These are phyloP conservation scores for Seriola quinqueradiata DNA, from an alignment of 2,113 vertebrate genomes.

Conservation along the genomic window DNA sequence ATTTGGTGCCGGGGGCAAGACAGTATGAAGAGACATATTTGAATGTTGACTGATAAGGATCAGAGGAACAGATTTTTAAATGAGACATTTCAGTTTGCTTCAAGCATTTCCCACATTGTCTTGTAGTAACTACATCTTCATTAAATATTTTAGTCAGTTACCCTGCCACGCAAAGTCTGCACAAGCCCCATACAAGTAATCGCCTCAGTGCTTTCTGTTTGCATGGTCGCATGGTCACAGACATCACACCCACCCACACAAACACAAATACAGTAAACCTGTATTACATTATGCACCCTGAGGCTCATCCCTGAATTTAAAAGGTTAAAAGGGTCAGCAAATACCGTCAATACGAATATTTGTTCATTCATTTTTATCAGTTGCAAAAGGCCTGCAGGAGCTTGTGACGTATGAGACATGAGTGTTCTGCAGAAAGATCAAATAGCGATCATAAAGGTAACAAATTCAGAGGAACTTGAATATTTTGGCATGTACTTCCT, in stretches of 20 bases:
- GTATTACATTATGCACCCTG: neutral
- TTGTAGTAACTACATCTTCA: conserved; percentile 2
- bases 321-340: neutral
- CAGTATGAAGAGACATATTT: neutral
- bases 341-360: no score
- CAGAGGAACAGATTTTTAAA: conserved; percentile 36
- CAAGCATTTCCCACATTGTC: neutral
- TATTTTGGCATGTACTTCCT: neutral
- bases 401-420: neutral
- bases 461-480: neutral
- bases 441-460: neutral
- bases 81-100: conserved; percentile 25
- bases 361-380: neutral
- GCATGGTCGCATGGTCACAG: neutral
- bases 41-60: conserved; percentile 31
- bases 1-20: neutral
- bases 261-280: neutral
- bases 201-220: conserved; percentile 7
- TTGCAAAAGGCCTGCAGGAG: neutral
- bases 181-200: conserved; percentile 49
- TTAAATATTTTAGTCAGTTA: conserved; percentile 19
- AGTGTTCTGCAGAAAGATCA: no score
- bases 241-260: neutral
- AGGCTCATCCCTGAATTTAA: neutral
- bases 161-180: conserved; percentile 54